Evolutionary conservation across 64 coral and sea anemone species (phyloP), one percentile per base, ranked within the genome.

Genomic region (Porites lutea): DNA sequence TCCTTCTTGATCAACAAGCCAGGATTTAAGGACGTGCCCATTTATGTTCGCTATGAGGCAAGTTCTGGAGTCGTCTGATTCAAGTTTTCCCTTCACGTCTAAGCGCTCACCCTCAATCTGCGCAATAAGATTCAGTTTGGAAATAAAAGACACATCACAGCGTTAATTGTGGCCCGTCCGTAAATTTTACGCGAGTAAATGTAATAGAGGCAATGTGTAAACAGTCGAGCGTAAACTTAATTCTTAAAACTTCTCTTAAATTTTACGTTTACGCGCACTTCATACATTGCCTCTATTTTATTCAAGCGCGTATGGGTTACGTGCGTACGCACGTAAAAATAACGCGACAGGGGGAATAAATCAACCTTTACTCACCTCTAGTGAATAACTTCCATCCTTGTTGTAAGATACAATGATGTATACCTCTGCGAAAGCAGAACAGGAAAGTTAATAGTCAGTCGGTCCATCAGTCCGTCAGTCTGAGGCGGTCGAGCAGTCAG

Each of bases 1-100:
- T 89, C 97, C 97, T 37, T 93, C 94, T 54, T 94, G 88, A 44
- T 99, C 97, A 48, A 99, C 94, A 13, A 99, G 81, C 12, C 94
- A 93, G 5, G 94, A 93, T 76, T 99, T 99, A 11, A 87, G 64
- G 82, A 96, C 70, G 46, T 78, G 89, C 21, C 89, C 91, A 89
- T 96, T 87, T n/a, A 99, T 69, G 59, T 75, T 96, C 4, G 94
- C 84, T 75, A 78, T 94, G 59, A 99, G 71, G 57, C 75, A 79
- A 13, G 76, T 89, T 45, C 89, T 87, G 6, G 82, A 62, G 45
- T 72, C 91, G 52, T 94, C 84, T 44, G 83, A 74, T 4, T 86
- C 48, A 3, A 99, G 84, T 43, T 76, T 93, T 78, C 97, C 97
- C 12, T 91, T 90, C 20, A 83, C 91, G 50, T 83, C 54, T 12